Percentiles rank a stretch among this genome's conserved stretches.
Conservation (phyloP, 2,797 vertebrate species). For the Liasis olivaceus region DNA sequence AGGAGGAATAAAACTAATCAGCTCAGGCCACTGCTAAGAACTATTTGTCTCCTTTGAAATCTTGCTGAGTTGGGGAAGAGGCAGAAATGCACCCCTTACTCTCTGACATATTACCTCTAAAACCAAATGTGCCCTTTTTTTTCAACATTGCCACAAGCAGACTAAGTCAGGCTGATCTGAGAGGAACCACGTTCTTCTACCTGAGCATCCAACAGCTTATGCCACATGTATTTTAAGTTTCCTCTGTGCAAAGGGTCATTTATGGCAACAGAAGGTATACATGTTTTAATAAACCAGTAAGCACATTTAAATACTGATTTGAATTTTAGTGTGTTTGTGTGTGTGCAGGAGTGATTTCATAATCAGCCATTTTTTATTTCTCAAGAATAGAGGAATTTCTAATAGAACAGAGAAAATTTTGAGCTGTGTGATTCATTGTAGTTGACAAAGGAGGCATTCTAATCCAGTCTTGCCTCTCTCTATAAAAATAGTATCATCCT, state of each 20-base stretch:
- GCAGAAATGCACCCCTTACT: not conserved
- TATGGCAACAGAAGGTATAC: not conserved
- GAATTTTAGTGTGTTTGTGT: not conserved
- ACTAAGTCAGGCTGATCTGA: not conserved
- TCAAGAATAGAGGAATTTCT: not conserved
- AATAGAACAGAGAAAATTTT: not conserved
- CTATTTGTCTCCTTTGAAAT: not conserved
- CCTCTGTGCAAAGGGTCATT: not conserved
- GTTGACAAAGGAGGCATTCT: not conserved
- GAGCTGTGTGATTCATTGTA: not conserved
- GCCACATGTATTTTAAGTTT: not conserved
- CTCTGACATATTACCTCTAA: not conserved
- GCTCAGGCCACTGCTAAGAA: not conserved
- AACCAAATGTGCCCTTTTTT: not conserved
- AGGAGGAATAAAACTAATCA: not conserved
- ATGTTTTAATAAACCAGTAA: not conserved
- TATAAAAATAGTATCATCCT: not conserved
- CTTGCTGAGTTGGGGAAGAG: not conserved
- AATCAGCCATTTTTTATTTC: not conserved
- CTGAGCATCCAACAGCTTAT: not conserved
- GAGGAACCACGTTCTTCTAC: not conserved
- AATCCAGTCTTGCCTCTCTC: not conserved
- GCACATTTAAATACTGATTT: not conserved
- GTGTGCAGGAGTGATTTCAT: not conserved
- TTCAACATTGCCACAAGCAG: not conserved